These are phyloP conservation scores for Oryzias woworae DNA, from an alignment of 2,113 vertebrate genomes.

Conservation along the genomic window DNA sequence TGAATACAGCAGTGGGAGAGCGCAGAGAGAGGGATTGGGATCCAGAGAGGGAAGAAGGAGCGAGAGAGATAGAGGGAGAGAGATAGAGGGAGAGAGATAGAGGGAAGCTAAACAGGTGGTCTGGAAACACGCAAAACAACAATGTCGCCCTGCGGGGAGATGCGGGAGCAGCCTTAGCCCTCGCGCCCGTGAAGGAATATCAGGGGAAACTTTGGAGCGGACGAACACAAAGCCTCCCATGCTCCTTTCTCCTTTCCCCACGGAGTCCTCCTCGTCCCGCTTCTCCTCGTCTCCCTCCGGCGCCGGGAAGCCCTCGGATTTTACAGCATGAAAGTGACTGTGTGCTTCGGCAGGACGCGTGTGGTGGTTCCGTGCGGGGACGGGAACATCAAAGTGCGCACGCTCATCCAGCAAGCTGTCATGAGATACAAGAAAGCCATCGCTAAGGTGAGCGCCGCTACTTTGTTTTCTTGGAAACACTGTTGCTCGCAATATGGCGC, in stretches of 20 bases:
- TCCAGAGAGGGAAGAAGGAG: conserved; percentile 18
- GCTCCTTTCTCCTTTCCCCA: conserved; percentile 14
- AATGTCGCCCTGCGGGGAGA: conserved; percentile 59
- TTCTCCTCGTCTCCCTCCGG: conserved; percentile 28
- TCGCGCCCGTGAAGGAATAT: conserved; percentile 19
- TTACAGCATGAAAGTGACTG: conserved; percentile 83
- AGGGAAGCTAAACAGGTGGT: conserved; percentile 71
- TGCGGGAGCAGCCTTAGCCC: conserved; percentile 19
- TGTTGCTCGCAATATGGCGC: conserved; percentile 70
- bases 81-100: conserved; percentile 13
- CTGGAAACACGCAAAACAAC: conserved; percentile 54
- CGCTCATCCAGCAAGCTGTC: conserved; percentile 89
- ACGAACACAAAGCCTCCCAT: conserved; percentile 30
- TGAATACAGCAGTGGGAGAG: conserved; percentile 51
- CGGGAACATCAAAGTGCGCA: conserved; percentile 87
- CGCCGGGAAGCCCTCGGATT: conserved; percentile 65
- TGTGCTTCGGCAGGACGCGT: conserved; percentile 92
- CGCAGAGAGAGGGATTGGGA: conserved; percentile 13
- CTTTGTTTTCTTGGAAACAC: conserved; percentile 56
- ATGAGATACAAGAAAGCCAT: conserved; percentile 94
- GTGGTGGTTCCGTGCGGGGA: conserved; percentile 96
- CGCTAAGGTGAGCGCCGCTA: conserved; percentile 85
- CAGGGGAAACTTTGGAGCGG: conserved; percentile 8
- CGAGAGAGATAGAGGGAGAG: conserved; percentile 3
- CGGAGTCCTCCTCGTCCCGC: conserved; percentile 32